These are phyloP conservation scores for Babyrousa celebensis DNA, from an alignment of 2,797 vertebrate genomes.

Conservation along the genomic window DNA sequence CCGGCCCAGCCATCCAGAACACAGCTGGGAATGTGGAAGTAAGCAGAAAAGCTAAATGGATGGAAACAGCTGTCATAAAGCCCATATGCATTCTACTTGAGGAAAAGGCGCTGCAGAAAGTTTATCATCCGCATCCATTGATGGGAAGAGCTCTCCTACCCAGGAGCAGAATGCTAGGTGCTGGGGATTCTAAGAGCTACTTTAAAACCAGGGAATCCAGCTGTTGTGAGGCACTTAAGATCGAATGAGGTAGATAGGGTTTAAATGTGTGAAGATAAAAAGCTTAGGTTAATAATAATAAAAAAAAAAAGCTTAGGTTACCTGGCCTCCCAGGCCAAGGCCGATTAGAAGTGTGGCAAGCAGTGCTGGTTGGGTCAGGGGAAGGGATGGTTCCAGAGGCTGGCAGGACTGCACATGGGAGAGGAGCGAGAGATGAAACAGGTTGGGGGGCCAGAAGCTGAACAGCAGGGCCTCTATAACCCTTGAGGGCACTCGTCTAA, in stretches of 20 bases:
- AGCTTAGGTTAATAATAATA: background rate
- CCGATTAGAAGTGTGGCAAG: constrained; percentile 40
- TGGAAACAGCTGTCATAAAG: constrained; percentile 82
- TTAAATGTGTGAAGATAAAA: constrained; percentile 63
- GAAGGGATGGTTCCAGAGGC: constrained; percentile 3
- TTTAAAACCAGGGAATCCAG: constrained; percentile 55
- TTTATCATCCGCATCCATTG: constrained; percentile 47
- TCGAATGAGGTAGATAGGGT: constrained; percentile 44
- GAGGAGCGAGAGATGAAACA: constrained; percentile 3
- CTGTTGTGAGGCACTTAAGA: constrained; percentile 56
- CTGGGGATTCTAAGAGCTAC: constrained; percentile 28
- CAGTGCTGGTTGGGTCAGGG: background rate
- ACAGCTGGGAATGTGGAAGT: constrained; percentile 86
- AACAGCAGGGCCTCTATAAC: background rate
- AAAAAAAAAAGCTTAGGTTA: constrained; percentile 50
- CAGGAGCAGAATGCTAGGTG: constrained; percentile 12
- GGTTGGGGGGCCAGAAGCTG: background rate
- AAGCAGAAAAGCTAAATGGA: constrained; percentile 77
- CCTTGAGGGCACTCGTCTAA: background rate
- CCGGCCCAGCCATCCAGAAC: constrained; percentile 72
- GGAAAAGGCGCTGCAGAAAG: constrained; percentile 70
- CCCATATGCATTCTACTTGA: constrained; percentile 62
- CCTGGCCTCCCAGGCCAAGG: constrained; percentile 22
- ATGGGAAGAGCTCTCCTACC: constrained; percentile 1
- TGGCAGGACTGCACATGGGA: constrained; percentile 23